These are phyloP conservation scores for Syrista parreyssii DNA, from an alignment of 2,888 invertebrate species.

Conservation along the genomic window DNA sequence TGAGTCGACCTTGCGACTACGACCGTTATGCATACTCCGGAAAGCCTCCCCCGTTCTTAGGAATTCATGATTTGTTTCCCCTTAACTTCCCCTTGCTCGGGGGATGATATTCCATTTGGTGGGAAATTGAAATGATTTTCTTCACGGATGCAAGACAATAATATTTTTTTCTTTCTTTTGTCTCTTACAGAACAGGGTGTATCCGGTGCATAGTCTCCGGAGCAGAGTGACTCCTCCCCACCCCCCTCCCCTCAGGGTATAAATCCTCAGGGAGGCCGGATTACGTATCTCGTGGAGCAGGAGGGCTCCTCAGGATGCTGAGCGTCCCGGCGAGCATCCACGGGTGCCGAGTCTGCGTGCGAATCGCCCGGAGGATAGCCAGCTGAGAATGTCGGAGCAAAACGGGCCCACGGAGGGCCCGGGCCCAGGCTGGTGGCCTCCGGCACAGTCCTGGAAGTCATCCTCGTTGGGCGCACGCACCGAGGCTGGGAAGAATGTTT, in stretches of 20 bases:
- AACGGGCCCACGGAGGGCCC: conserved; percentile 60
- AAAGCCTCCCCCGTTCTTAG: conserved; percentile 24
- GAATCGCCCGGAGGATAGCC: conserved; percentile 40
- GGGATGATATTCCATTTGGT: not conserved
- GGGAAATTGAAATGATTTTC: not conserved
- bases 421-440: conserved; percentile 60
- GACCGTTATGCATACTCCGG: conserved; percentile 54
- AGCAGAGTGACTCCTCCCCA: not conserved
- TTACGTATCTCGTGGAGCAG: conserved; percentile 5
- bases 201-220: not conserved
- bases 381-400: conserved; percentile 65
- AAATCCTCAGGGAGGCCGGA: not conserved
- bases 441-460: conserved; percentile 58
- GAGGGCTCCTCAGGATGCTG: conserved; percentile 57
- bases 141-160: not conserved
- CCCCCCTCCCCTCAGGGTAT: not conserved
- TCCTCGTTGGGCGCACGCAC: conserved; percentile 63
- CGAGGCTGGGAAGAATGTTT: conserved; percentile 72
- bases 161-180: not conserved
- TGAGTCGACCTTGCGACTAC: conserved; percentile 61
- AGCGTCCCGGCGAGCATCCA: conserved; percentile 39
- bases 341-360: conserved; percentile 31
- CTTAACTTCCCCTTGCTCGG: not conserved
- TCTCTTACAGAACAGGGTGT: not conserved
- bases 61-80: not conserved